phyloP scores from a whole-genome alignment of 2,888 invertebrate species.

The Cephus spinipes region DNA sequence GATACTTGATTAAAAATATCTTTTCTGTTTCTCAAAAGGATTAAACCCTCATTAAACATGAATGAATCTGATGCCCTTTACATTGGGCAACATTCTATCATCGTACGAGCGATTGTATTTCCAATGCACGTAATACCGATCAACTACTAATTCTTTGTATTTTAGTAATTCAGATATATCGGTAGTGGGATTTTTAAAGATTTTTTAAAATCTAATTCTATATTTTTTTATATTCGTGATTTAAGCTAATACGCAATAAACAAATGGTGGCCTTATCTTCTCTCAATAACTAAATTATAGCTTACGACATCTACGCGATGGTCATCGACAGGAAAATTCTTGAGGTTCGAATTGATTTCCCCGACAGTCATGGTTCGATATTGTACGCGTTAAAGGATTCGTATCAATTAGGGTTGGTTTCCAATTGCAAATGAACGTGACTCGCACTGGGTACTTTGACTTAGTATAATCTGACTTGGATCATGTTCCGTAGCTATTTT shows the following conservation, averaged over 20 bases:
- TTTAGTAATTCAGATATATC: not conserved
- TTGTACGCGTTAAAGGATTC: not conserved
- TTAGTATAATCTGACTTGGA: not conserved
- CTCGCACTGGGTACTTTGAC: not conserved
- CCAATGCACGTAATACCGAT: not conserved
- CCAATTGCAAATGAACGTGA: constrained; percentile 4
- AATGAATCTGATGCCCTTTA: no score
- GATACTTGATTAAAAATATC: not conserved
- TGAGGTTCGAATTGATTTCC: not conserved
- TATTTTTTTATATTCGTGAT: not conserved
- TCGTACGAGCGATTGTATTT: not conserved
- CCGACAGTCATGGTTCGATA: not conserved
- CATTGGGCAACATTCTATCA: not conserved
- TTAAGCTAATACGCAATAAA: not conserved
- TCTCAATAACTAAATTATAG: not conserved
- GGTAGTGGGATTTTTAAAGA: not conserved
- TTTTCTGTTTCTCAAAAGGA: not conserved
- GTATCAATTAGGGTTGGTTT: not conserved
- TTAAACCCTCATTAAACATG: not conserved
- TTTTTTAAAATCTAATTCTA: not conserved
- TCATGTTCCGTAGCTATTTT: not conserved
- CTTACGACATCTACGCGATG: not conserved
- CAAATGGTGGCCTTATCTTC: not conserved
- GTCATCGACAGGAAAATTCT: not conserved
- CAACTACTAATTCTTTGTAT: not conserved